phyloP scores from a whole-genome alignment of 2,797 vertebrate species.

The Glyptemys insculpta region DNA sequence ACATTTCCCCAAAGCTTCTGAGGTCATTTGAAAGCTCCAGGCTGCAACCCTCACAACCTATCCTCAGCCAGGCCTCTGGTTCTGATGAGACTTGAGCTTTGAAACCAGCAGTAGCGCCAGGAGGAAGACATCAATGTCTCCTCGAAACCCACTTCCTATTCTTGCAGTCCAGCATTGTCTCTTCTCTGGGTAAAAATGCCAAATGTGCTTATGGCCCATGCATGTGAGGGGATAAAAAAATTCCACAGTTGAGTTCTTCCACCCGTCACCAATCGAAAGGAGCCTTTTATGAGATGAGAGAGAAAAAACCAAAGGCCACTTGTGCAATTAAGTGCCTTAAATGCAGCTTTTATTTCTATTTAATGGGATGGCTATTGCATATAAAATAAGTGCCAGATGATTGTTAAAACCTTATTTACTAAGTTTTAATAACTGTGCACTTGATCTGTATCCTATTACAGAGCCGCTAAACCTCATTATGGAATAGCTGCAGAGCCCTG shows the following conservation, averaged over 20 bases:
- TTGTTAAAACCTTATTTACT: conserved; percentile 70
- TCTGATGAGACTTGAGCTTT: neutral
- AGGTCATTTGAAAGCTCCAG: neutral
- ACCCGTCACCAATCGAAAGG: conserved; percentile 21
- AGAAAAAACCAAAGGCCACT: conserved; percentile 47
- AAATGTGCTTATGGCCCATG: rapidly evolving
- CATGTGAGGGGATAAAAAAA: neutral
- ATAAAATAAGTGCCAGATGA: conserved; percentile 73
- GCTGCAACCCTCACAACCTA: neutral
- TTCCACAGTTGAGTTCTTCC: neutral
- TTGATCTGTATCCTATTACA: conserved; percentile 55
- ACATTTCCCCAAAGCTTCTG: neutral
- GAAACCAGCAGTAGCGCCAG: neutral
- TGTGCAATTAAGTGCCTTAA: conserved; percentile 63
- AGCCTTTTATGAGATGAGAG: conserved; percentile 10
- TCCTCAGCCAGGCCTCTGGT: neutral
- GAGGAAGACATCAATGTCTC: neutral
- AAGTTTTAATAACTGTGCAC: conserved; percentile 46
- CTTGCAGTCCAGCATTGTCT: neutral
- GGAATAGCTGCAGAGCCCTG: neutral
- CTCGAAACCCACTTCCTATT: neutral
- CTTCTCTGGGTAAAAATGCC: neutral
- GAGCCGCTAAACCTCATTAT: neutral
- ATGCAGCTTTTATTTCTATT: conserved; percentile 66
- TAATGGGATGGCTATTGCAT: conserved; percentile 67